Evolutionary conservation across 2,888 invertebrate genomes (phyloP), one percentile per base, ranked within the genome.

Genomic region (Drosophila paracracens): DNA sequence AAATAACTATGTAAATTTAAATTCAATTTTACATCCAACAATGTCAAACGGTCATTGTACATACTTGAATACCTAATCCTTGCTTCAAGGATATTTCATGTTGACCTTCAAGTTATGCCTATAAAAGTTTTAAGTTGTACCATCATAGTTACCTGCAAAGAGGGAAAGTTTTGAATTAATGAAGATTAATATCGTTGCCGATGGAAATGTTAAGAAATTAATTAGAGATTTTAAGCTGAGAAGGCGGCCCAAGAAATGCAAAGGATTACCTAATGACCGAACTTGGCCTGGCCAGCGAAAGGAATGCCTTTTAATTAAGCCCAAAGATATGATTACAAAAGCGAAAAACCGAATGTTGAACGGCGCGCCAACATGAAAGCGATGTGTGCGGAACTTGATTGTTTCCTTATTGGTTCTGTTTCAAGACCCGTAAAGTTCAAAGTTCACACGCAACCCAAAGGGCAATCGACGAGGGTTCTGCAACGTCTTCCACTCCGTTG

Each of bases 201-300:
- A 71, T 79, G 70, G 58, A 72, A 82, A 82, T 84, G 61, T 76
- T 85, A 60, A 51, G 71, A 69, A 82, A 83, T 85, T 85, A 88
- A 83, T 83, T 88, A 80, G 52, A 79, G 53, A 68, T 67, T 87
- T 75, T 54, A 35, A 56, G 48, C 18, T 52, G 2, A n/a, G 31
- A 50, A 31, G 38, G 27, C 5, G n/a, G 53, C 11, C 29, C 48
- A 53, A 29, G n/a, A 40, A 38, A n/a, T 25, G 21, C 16, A 60
- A 80, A 80, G 64, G 81, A 54, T 67, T 70, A 43, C 38, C 61
- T 76, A 80, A 80, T 67, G 70, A 61, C 70, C 65, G 27, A 33
- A 43, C 38, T 46, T 46, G 21, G 46, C 29, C 35, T 10, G 52
- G 13, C 38, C 62, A 59, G 35, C 10, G 56, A 57, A 76, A 54